Evolutionary conservation across 2,888 invertebrate genomes (phyloP).

Genomic region (Ferrisia virgata): DNA sequence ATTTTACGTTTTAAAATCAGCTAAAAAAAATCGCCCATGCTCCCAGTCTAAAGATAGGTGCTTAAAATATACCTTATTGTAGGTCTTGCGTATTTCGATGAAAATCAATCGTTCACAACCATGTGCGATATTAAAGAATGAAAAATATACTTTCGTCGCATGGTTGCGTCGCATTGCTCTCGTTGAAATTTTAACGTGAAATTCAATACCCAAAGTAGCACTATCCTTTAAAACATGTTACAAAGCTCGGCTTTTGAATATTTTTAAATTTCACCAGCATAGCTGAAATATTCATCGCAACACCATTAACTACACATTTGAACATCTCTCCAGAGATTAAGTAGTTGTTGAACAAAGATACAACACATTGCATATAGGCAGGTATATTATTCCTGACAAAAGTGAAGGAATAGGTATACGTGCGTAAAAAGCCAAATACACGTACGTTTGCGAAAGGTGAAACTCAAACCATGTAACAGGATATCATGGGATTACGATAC

Average conservation of each 20-base stretch:
- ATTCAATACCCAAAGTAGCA: slow-evolving; percentile 10
- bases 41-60: no score
- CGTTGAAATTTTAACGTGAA: background rate
- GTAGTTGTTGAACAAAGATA: background rate
- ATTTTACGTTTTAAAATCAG: no score
- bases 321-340: background rate
- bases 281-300: background rate
- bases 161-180: no score
- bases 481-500: background rate
- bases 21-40: no score
- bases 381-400: background rate
- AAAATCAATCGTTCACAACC: no score
- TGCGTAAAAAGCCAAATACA: background rate
- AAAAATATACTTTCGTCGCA: no score
- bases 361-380: no score
- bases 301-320: slow-evolving; percentile 5
- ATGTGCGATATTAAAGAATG: no score
- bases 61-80: no score
- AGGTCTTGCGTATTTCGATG: no score
- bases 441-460: background rate
- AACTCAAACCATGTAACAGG: no score
- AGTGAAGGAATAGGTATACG: background rate
- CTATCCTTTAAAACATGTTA: background rate
- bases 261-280: background rate
- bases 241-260: background rate